Evolutionary conservation across 1,140 invertebrate genomes (phyloP).

Genomic region (Drosophila neocordata): DNA sequence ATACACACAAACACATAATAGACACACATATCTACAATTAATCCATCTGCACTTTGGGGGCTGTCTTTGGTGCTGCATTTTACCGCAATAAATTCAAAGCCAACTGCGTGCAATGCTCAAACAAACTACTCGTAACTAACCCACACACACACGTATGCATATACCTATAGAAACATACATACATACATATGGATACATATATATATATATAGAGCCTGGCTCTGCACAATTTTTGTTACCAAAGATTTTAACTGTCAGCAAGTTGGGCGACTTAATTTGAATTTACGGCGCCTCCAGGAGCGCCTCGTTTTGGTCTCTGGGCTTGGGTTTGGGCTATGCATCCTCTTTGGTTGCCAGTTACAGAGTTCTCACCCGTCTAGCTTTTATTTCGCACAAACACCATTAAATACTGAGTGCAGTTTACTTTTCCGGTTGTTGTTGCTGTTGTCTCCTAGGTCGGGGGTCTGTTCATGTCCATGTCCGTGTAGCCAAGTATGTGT

Average conservation of each 20-base stretch:
- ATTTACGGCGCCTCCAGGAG: conserved; percentile 75
- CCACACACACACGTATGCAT: conserved; percentile 31
- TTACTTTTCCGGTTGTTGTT: conserved; percentile 29
- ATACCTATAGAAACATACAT: conserved; percentile 18
- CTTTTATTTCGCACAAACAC: conserved; percentile 77
- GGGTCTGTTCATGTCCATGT: conserved; percentile 41
- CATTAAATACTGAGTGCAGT: conserved; percentile 72
- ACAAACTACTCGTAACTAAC: conserved; percentile 72
- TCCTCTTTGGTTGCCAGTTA: conserved; percentile 2
- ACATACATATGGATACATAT: conserved; percentile 17
- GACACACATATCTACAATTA: conserved; percentile 42
- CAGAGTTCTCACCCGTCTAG: conserved; percentile 33
- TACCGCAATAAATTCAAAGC: conserved; percentile 68
- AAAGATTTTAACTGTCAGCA: conserved; percentile 81
- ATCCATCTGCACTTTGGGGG: conserved; percentile 71
- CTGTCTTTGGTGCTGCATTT: conserved; percentile 55
- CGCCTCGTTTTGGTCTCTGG: conserved; percentile 33
- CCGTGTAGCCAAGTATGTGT: conserved; percentile 47
- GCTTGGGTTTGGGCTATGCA: neutral
- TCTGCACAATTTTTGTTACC: conserved; percentile 76
- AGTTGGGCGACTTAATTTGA: conserved; percentile 81
- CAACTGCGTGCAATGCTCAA: conserved; percentile 65
- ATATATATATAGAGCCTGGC: conserved; percentile 31
- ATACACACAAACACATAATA: conserved; percentile 6
- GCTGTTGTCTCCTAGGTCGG: conserved; percentile 41